Conservation (phyloP, 2,797 vertebrate genomes). For the Labeo calbasu region DNA sequence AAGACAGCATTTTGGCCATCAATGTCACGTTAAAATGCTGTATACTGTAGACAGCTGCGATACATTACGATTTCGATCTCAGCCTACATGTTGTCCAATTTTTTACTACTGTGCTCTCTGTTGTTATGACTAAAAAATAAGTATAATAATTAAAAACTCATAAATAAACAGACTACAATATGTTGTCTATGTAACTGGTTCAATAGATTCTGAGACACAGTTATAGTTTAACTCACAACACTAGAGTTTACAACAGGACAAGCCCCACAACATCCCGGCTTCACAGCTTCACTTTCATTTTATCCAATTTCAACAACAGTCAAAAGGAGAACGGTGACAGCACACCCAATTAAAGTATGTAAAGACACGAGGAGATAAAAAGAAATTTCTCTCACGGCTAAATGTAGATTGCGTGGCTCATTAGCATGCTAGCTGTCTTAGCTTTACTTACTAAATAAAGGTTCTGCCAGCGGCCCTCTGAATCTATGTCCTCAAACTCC, state of each 20-base stretch:
- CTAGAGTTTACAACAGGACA: not conserved
- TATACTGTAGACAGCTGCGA: not conserved
- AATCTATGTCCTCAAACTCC: conserved; percentile 88
- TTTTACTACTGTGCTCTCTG: not conserved
- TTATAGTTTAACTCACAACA: conserved; percentile 18
- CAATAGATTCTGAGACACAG: not conserved
- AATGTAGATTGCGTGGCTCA: conserved; percentile 29
- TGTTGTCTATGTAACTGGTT: not conserved
- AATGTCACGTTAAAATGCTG: not conserved
- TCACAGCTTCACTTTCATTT: conserved; percentile 22
- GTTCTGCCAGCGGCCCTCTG: conserved; percentile 89
- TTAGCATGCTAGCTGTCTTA: conserved; percentile 22
- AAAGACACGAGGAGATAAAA: not conserved
- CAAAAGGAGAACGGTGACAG: not conserved
- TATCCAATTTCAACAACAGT: not conserved
- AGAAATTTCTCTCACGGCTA: not conserved
- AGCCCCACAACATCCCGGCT: not conserved
- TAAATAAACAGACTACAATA: not conserved
- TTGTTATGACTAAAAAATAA: not conserved
- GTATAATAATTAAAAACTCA: not conserved
- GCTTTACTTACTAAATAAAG: conserved; percentile 82
- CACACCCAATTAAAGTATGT: not conserved
- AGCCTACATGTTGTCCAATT: not conserved
- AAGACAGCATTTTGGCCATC: not conserved
- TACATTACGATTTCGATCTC: not conserved